Percentiles rank a stretch among this genome's conserved stretches.
These are phyloP conservation scores for Cotesia chilonis DNA, from an alignment of 1,140 invertebrate species.

Conservation along the genomic window DNA sequence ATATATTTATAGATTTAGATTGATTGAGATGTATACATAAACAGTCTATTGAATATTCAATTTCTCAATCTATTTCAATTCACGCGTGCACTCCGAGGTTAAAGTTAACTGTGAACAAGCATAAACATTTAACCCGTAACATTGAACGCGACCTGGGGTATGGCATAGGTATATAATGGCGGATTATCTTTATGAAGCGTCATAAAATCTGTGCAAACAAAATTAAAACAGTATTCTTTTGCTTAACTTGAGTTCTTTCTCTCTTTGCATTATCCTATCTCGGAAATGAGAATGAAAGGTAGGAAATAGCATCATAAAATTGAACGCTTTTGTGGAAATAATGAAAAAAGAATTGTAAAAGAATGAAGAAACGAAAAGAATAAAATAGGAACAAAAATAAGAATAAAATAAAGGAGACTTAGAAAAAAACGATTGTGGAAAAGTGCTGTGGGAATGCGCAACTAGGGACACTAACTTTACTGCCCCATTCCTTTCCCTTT, in stretches of 20 bases:
- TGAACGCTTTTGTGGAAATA: slow-evolving; percentile 36
- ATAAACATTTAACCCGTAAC: slow-evolving; percentile 12
- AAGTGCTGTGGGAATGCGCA: slow-evolving; percentile 26
- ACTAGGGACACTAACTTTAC: slow-evolving; percentile 10
- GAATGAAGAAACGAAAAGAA: background rate
- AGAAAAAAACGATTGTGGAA: slow-evolving; percentile 26
- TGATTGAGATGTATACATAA: background rate
- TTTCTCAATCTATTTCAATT: slow-evolving; percentile 14
- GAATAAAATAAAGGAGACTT: background rate
- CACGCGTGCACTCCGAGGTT: background rate
- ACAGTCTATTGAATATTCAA: slow-evolving; percentile 17
- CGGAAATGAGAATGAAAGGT: slow-evolving; percentile 39
- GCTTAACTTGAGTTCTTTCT: background rate
- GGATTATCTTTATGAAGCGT: background rate
- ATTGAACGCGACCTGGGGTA: background rate
- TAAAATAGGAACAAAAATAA: slow-evolving; percentile 15
- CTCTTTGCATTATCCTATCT: slow-evolving; percentile 11
- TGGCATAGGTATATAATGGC: too few relatives aligned
- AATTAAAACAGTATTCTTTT: background rate
- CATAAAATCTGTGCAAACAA: slow-evolving; percentile 19
- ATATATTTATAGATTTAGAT: slow-evolving; percentile 3
- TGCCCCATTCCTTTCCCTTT: slow-evolving; percentile 1
- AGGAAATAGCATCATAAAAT: slow-evolving; percentile 40
- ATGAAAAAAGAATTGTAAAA: slow-evolving; percentile 7
- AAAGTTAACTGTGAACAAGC: slow-evolving; percentile 16